These are phyloP conservation scores for Stramonita haemastoma DNA, from an alignment of 2,888 invertebrate species.

Conservation along the genomic window DNA sequence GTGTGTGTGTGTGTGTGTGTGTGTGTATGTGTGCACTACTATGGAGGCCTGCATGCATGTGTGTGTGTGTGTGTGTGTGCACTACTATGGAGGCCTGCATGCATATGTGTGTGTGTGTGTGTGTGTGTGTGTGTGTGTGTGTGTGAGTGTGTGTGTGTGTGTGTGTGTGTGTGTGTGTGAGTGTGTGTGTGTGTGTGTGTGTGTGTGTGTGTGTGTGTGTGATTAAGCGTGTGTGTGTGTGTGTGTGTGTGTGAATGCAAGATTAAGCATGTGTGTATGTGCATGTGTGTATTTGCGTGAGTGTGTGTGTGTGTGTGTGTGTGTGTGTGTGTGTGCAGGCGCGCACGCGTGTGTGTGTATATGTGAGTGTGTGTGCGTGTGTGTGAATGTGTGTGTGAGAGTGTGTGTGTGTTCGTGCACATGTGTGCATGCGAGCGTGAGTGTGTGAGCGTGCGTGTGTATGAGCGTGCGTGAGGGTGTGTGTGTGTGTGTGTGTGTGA, in stretches of 20 bases:
- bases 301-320: conserved; percentile 4
- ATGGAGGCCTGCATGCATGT: not conserved
- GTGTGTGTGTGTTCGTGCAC: not conserved
- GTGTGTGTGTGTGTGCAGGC: not conserved
- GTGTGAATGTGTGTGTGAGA: not conserved
- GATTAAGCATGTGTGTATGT: conserved; percentile 4
- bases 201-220: conserved; percentile 18
- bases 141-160: conserved; percentile 25
- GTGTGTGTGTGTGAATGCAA: not conserved
- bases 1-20: not conserved
- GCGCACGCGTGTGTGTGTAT: not conserved
- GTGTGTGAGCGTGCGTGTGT: no score
- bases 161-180: not conserved
- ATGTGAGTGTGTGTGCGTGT: not conserved
- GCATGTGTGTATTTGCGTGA: not conserved
- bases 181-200: conserved; percentile 12
- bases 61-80: conserved; percentile 4
- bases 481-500: no score
- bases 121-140: conserved; percentile 5
- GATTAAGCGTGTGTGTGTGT: not conserved
- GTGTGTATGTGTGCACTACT: not conserved
- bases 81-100: not conserved
- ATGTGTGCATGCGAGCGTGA: not conserved
- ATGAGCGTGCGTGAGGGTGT: no score
- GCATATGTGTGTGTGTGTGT: not conserved